Conservation (phyloP, 2,113 vertebrate species). For the Clinocottus analis region DNA sequence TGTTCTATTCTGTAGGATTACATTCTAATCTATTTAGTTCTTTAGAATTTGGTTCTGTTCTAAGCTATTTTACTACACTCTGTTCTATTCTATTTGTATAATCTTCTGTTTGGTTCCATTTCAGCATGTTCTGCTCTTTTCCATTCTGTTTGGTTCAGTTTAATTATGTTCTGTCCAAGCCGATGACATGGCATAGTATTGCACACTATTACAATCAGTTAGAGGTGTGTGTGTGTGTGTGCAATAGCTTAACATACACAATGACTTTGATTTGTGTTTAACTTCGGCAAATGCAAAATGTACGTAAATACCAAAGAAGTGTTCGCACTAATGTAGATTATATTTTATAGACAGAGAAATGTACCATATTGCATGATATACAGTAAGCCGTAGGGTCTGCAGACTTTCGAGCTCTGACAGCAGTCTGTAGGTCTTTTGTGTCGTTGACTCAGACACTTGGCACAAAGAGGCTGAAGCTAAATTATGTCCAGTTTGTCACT, state of each 20-base stretch:
- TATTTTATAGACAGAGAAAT: neutral
- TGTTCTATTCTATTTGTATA: neutral
- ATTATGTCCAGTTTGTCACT: neutral
- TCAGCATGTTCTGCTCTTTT: no score
- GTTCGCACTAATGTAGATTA: neutral
- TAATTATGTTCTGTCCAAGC: neutral
- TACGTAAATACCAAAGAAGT: neutral
- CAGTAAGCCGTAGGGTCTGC: neutral
- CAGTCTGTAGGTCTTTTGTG: neutral
- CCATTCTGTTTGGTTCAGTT: no score
- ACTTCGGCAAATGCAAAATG: neutral
- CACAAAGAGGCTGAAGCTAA: slow-evolving; percentile 3
- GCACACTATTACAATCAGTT: neutral
- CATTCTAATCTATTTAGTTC: neutral
- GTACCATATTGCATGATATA: neutral
- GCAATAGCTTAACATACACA: neutral
- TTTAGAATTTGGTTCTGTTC: neutral
- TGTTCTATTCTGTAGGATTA: neutral
- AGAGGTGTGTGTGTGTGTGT: neutral
- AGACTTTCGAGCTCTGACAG: neutral
- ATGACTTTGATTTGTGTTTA: neutral
- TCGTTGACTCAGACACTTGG: slow-evolving; percentile 2
- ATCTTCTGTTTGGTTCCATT: neutral
- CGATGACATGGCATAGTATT: neutral
- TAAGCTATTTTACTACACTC: neutral